These are phyloP conservation scores for Hydroisotoma schaefferi DNA, from an alignment of 2,888 invertebrate genomes.

Conservation along the genomic window DNA sequence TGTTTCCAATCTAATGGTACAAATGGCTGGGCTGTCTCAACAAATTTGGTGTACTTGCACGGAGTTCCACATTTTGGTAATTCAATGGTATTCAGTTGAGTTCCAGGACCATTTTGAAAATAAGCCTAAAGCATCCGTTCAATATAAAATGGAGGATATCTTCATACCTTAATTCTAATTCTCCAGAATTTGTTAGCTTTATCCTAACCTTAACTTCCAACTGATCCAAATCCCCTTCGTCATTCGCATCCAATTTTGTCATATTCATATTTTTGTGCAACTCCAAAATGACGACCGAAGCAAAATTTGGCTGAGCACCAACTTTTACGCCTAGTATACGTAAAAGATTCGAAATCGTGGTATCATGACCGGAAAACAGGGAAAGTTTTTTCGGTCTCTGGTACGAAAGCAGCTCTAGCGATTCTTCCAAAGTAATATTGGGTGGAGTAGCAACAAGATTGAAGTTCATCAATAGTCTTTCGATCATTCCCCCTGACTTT, in stretches of 20 bases:
- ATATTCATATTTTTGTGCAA: conserved; percentile 58
- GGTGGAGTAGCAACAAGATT: conserved; percentile 52
- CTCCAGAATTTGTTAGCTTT: too few species aligned
- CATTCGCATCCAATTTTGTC: background rate
- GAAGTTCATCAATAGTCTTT: conserved; percentile 66
- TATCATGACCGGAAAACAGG: conserved; percentile 77
- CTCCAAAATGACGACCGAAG: conserved; percentile 60
- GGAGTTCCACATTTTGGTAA: conserved; percentile 59
- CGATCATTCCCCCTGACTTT: conserved; percentile 68
- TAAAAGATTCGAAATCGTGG: conserved; percentile 70
- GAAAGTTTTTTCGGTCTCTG: conserved; percentile 56
- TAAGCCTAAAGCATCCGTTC: conserved; percentile 20
- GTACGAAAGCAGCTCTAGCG: background rate
- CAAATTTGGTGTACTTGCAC: conserved; percentile 63
- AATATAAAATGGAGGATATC: background rate
- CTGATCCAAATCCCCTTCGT: conserved; percentile 48
- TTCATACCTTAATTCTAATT: too few species aligned
- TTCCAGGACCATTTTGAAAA: conserved; percentile 24
- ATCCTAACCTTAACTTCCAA: background rate
- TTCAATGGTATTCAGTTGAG: conserved; percentile 58
- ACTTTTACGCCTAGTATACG: conserved; percentile 65
- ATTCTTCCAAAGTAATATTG: background rate
- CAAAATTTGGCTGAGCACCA: conserved; percentile 49
- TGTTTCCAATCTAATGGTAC: conserved; percentile 63
- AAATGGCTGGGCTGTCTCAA: conserved; percentile 59